Conservation (phyloP, 2,888 invertebrate genomes). For the Nemurella pictetii region DNA sequence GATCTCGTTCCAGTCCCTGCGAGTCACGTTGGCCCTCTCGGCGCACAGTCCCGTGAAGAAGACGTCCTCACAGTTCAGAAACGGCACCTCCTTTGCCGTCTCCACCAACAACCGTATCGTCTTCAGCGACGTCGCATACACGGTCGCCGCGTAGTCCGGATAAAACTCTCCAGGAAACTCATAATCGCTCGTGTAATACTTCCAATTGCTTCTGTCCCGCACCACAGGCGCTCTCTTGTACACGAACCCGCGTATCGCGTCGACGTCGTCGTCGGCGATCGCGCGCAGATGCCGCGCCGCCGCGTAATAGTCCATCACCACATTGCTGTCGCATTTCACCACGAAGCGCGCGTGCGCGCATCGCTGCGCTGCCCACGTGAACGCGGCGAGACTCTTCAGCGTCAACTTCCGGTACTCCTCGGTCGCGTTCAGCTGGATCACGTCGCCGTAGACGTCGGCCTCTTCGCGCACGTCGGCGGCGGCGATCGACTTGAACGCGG, state of each 20-base stretch:
- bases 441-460: background rate
- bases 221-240: background rate
- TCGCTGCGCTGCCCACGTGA: background rate
- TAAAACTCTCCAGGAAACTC: background rate
- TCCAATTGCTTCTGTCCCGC: background rate
- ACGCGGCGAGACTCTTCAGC: background rate
- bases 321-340: background rate
- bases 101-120: background rate
- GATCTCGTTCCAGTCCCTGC: background rate
- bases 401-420: background rate
- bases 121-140: background rate
- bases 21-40: background rate
- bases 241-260: background rate
- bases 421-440: background rate
- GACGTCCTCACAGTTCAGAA: background rate
- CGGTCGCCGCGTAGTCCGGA: background rate
- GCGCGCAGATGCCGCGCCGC: background rate
- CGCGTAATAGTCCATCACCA: background rate
- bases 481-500: background rate
- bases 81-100: background rate
- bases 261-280: background rate
- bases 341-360: background rate
- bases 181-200: background rate
- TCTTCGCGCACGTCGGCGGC: background rate
- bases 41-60: background rate